phyloP scores from a whole-genome alignment of 2,888 invertebrate genomes.

The Drosophila pseudotakahashii region DNA sequence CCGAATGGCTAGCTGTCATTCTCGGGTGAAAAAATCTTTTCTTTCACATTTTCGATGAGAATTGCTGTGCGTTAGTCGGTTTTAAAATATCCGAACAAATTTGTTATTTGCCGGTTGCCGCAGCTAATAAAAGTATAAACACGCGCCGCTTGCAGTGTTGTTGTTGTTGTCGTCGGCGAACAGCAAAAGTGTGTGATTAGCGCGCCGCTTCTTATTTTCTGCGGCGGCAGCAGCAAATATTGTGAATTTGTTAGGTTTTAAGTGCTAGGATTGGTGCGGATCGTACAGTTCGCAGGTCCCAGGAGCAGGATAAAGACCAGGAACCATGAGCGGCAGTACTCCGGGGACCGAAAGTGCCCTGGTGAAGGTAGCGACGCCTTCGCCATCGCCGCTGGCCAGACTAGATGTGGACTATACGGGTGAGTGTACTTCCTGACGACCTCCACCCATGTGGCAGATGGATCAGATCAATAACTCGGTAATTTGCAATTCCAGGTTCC shows the following conservation, averaged over 20 bases:
- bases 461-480: neutral
- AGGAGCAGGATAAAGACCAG: slow-evolving; percentile 6
- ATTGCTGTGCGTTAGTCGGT: neutral
- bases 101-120: slow-evolving; percentile 8
- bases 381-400: slow-evolving; percentile 60
- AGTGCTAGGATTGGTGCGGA: neutral
- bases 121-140: slow-evolving; percentile 1
- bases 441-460: neutral
- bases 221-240: slow-evolving; percentile 15
- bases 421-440: slow-evolving; percentile 31
- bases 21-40: slow-evolving; percentile 66
- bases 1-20: slow-evolving; percentile 19
- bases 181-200: slow-evolving; percentile 15
- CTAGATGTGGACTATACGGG: slow-evolving; percentile 60
- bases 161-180: slow-evolving; percentile 23
- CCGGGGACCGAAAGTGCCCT: slow-evolving; percentile 45
- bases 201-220: slow-evolving; percentile 47
- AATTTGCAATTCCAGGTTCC: slow-evolving; percentile 54
- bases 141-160: slow-evolving; percentile 5
- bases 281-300: slow-evolving; percentile 33
- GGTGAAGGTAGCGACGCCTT: slow-evolving; percentile 33
- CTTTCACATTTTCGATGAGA: neutral
- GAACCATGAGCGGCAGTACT: slow-evolving; percentile 51
- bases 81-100: neutral
- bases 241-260: slow-evolving; percentile 8